Conservation (phyloP, 2,797 vertebrate genomes). For the Corythornis leucogaster region DNA sequence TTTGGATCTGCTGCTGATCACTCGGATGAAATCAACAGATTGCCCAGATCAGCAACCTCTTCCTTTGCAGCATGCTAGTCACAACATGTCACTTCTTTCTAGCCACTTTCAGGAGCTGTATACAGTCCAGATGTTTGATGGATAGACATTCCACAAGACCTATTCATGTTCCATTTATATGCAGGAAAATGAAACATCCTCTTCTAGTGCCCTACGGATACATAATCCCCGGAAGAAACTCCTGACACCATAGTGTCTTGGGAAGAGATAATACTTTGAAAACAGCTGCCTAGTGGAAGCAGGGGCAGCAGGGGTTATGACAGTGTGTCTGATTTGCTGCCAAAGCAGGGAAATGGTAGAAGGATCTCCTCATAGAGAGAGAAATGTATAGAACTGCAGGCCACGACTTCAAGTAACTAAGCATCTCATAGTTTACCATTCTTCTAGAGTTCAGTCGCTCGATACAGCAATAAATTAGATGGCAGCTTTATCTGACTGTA, state of each 20-base stretch:
- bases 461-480: constrained; percentile 68
- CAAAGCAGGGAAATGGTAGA: constrained; percentile 20
- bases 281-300: constrained; percentile 38
- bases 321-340: neutral
- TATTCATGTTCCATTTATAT: neutral
- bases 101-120: neutral
- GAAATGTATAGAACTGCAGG: neutral
- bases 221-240: constrained; percentile 3
- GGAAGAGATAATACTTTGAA: constrained; percentile 16
- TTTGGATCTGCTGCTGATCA: neutral
- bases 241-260: neutral
- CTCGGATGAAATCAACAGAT: neutral
- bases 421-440: constrained; percentile 38
- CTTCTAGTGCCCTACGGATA: neutral
- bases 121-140: neutral
- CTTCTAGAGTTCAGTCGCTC: constrained; percentile 54
- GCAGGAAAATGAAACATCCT: constrained; percentile 13
- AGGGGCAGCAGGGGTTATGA: neutral
- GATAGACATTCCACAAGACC: neutral
- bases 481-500: constrained; percentile 50
- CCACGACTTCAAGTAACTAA: constrained; percentile 20
- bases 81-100: neutral
- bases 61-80: neutral
- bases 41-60: neutral
- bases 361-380: constrained; percentile 23